Evolutionary conservation across 2,113 vertebrate species (phyloP), one percentile per base, ranked within the genome.

Genomic region (Gadus chalcogrammus): DNA sequence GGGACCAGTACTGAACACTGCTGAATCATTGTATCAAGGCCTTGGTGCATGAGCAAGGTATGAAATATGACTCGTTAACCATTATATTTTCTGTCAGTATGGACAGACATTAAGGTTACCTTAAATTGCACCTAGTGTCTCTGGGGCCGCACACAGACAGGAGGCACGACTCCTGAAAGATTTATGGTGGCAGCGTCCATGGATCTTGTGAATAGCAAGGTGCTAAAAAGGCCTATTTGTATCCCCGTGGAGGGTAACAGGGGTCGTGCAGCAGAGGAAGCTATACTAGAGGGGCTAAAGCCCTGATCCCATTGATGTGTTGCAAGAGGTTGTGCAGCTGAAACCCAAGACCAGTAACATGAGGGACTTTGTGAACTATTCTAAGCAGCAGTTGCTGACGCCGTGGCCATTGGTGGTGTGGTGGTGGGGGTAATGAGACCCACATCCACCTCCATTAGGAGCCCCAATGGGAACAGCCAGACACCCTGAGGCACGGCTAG

Each of bases 321-420:
- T 89, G 85, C 83, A 85, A 85, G 87, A 88, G 85, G 79, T 84
- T 88, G 80, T 72, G 82, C 79, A 75, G 85, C 84, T 93, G 92
- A 91, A 92, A 93, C 90, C 88, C 82, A 91, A 93, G 82, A 85
- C 88, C 83, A 79, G 88, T 90, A 88, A 88, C 89, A 90, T 90
- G 90, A 90, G 85, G 75, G 90, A 91, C 91, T 92, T 90, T 89
- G 86, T 88, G 89, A 90, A 93, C 92, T 93, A 93, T 93, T 93
- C 91, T 93, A 87, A 91, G 92, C 89, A 89, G 88, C 86, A 84
- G 87, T 90, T 91, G 91, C 91, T 92, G 92, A 92, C 87, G 87
- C 88, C 78, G 81, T 85, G 84, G 82, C 76, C 61, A 73, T 77
- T 74, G 76, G 79, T 69, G 76, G 71, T 11, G 81, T 79, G 70